phyloP scores from a whole-genome alignment of 2,113 vertebrate genomes.

The Daphoenositta chrysoptera region DNA sequence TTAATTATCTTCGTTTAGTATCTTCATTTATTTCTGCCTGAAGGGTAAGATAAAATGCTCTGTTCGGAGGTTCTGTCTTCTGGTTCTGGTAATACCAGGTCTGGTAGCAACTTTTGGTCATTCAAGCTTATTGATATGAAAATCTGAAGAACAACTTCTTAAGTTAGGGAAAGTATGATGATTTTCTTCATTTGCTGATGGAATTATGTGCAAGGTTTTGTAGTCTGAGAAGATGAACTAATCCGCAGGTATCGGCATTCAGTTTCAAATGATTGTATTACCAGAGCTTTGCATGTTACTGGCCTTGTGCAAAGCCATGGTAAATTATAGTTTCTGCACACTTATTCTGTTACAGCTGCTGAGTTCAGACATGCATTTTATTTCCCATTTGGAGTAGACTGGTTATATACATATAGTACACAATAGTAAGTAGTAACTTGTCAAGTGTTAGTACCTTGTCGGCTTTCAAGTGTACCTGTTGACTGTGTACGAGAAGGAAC shows the following conservation, averaged over 20 bases:
- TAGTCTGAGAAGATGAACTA: background rate
- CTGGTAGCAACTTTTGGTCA: background rate
- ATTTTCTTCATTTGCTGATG: background rate
- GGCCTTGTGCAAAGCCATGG: background rate
- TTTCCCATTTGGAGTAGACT: background rate
- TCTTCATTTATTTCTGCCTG: background rate
- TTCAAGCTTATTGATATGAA: background rate
- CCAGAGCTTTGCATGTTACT: background rate
- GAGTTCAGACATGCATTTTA: background rate
- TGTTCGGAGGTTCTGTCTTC: background rate
- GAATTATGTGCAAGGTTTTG: background rate
- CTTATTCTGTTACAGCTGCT: background rate
- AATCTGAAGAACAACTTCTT: background rate
- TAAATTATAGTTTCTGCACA: background rate
- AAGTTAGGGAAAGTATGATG: background rate
- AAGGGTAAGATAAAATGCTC: background rate
- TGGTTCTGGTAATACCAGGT: background rate
- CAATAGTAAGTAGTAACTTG: background rate
- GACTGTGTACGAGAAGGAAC: background rate
- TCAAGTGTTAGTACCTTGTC: background rate
- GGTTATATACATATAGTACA: background rate
- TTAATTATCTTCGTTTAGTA: background rate
- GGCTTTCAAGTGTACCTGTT: background rate
- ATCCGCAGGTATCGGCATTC: fast-evolving
- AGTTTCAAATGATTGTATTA: background rate